Conservation (phyloP, 2,888 invertebrate species). For the Clitarchus hookeri region DNA sequence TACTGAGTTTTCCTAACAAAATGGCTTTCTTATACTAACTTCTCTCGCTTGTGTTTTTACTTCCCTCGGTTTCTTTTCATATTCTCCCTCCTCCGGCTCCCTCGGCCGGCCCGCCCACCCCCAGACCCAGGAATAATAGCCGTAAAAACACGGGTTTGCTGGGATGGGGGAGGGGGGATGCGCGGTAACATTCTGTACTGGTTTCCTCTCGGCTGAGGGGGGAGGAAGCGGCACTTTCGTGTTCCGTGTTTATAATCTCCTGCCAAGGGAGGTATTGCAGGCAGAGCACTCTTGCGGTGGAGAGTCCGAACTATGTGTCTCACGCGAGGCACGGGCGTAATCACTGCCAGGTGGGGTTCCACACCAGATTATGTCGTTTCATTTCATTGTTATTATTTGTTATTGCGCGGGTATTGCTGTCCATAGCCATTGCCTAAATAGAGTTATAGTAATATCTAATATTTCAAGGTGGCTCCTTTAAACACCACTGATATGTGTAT, state of each 20-base stretch:
- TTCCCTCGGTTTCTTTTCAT: slow-evolving; percentile 16
- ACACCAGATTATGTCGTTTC: too few relatives aligned
- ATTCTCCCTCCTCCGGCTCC: slow-evolving; percentile 5
- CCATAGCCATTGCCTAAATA: too few relatives aligned
- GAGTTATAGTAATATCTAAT: too few relatives aligned
- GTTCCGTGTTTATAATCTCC: slow-evolving; percentile 8
- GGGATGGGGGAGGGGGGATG: background rate
- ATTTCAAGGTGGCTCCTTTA: too few relatives aligned
- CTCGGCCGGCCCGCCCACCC: background rate
- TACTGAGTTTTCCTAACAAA: slow-evolving; percentile 4
- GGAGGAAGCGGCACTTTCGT: background rate
- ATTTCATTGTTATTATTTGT: too few relatives aligned
- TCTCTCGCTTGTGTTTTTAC: slow-evolving; percentile 14
- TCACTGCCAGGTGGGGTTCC: too few relatives aligned
- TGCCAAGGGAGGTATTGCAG: background rate
- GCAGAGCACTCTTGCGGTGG: background rate
- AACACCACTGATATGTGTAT: too few relatives aligned
- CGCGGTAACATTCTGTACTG: slow-evolving; percentile 6
- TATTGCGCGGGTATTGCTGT: too few relatives aligned
- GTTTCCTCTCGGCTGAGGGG: background rate
- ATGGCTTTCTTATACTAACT: slow-evolving; percentile 14
- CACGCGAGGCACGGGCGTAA: background rate
- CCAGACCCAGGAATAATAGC: background rate
- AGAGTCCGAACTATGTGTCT: background rate
- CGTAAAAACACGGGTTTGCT: background rate